phyloP scores from a whole-genome alignment of 2,888 invertebrate species.

The Pollenia labialis region DNA sequence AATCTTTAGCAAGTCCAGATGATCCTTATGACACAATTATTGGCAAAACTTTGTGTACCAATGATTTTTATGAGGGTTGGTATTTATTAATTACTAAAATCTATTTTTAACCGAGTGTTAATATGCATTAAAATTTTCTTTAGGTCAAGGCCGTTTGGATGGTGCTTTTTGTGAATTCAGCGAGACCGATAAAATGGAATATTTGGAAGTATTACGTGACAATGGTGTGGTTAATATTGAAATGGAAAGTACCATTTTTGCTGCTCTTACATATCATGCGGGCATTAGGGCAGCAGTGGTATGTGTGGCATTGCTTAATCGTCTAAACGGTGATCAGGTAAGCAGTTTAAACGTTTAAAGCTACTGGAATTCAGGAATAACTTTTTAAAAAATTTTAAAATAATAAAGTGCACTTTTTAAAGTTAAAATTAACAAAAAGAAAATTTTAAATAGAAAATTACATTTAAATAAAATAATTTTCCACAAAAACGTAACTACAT shows the following conservation, averaged over 20 bases:
- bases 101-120: not conserved
- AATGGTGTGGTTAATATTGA: conserved; percentile 97
- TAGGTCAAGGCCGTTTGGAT: conserved; percentile 96
- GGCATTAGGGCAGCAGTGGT: conserved; percentile 96
- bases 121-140: not conserved
- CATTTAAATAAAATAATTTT: too few relatives aligned
- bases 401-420: too few relatives aligned
- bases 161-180: conserved; percentile 98
- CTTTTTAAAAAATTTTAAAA: too few relatives aligned
- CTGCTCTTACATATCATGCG: conserved; percentile 96
- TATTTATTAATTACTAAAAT: not conserved
- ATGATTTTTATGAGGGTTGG: conserved; percentile 98
- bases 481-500: too few relatives aligned
- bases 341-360: conserved; percentile 47
- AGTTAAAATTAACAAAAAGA: too few relatives aligned
- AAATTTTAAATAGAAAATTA: too few relatives aligned
- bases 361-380: too few relatives aligned
- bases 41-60: conserved; percentile 98
- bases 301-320: conserved; percentile 95
- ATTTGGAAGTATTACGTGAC: conserved; percentile 89
- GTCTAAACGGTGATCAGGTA: conserved; percentile 97
- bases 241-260: conserved; percentile 97
- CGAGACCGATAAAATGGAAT: conserved; percentile 95
- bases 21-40: conserved; percentile 94
- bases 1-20: conserved; percentile 88